Base-by-base conservation (phyloP, 2,888 invertebrate species). In the Metalampra italica region DNA sequence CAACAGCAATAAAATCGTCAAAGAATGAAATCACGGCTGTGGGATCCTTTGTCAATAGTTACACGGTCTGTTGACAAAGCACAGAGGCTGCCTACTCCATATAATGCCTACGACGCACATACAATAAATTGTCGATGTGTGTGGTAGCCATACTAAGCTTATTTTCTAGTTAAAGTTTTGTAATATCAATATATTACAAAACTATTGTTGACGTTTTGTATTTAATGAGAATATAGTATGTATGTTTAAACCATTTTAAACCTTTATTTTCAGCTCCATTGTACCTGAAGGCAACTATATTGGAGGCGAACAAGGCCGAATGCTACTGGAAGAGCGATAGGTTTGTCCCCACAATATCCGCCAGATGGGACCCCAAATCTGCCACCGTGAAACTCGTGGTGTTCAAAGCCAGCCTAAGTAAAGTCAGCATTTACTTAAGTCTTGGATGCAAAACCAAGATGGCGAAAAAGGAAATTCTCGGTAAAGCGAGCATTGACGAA, bases 221-320 rank as follows among this genome's bases (percentile, higher is more conserved):
- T n/a, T n/a, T n/a, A n/a, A n/a, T n/a, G n/a, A n/a, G n/a, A n/a
- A n/a, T n/a, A n/a, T n/a, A n/a, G n/a, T n/a, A n/a, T n/a, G n/a
- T n/a, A n/a, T n/a, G n/a, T n/a, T n/a, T n/a, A n/a, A n/a, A n/a
- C n/a, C n/a, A n/a, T n/a, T n/a, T n/a, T n/a, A n/a, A n/a, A n/a
- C n/a, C n/a, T 54, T 52, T 60, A 55, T 57, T 86, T 89, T 51
- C 78, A 92, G 92, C 92, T 34, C 93, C 93, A 47, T 89, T 95
- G 64, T 95, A 95, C 72, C 90, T 95, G 54, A 95, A 95, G 81
- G 94, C 95, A 51, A 93, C 93, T 0, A 92, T 94, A 52, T 91
- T 93, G 54, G 94, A 95, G 69, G 92, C 92, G 52, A 93, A 92
- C 58, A 91, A 89, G 64, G 83, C 86, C 0, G 90, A 90, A 59